phyloP scores from a whole-genome alignment of 2,113 vertebrate genomes.

The Tylochromis polylepis region DNA sequence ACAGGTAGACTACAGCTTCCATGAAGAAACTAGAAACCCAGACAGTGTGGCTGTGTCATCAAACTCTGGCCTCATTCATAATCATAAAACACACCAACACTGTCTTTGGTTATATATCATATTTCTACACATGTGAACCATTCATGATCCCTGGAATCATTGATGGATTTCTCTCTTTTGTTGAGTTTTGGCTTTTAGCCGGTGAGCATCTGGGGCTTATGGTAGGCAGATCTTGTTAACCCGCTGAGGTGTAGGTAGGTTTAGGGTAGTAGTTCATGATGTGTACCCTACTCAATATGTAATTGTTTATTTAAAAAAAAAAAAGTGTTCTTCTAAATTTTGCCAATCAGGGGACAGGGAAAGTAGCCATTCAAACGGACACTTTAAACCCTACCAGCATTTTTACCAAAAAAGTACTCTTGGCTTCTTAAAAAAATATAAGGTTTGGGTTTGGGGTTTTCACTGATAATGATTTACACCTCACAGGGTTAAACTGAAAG shows the following conservation, averaged over 20 bases:
- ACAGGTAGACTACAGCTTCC: not conserved
- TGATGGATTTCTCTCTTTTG: not conserved
- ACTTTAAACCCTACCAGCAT: not conserved
- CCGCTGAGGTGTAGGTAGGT: not conserved
- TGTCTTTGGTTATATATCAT: not conserved
- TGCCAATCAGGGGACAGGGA: too few species aligned
- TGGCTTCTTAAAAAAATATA: not conserved
- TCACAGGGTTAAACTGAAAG: not conserved
- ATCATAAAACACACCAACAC: not conserved
- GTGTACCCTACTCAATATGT: not conserved
- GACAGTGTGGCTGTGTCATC: not conserved
- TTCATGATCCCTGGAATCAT: not conserved
- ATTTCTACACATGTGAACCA: fast-evolving
- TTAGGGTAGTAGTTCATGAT: not conserved
- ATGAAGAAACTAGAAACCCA: not conserved
- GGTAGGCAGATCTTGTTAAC: not conserved
- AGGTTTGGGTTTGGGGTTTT: fast-evolving
- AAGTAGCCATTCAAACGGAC: not conserved
- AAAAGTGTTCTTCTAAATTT: too few species aligned
- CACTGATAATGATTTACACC: not conserved
- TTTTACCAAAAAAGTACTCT: not conserved
- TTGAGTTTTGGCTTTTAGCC: too few species aligned
- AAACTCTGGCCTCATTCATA: not conserved
- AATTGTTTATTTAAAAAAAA: not conserved
- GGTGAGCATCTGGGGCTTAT: not conserved